Percentiles rank a stretch among this genome's conserved stretches.
Evolutionary conservation across 2,888 invertebrate genomes (phyloP).

Genomic region (Sarcophaga variegata): DNA sequence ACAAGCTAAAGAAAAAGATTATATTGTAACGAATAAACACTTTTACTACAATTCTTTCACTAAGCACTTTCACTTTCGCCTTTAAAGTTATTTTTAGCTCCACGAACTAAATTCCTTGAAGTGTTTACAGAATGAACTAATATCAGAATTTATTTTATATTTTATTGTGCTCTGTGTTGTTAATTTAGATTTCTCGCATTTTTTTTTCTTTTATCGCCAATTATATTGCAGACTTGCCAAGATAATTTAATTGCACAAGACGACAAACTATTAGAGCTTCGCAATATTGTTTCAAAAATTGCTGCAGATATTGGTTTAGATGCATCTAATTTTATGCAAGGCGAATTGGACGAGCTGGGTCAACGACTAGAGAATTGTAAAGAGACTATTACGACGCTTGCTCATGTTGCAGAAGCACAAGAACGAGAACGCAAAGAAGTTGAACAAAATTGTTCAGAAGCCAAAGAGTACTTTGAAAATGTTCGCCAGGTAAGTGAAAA

Average conservation of each 20-base stretch:
- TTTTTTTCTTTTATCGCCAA: conserved; percentile 2
- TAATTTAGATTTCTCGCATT: conserved; percentile 5
- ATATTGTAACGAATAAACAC: conserved; percentile 29
- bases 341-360: conserved; percentile 90
- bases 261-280: conserved; percentile 86
- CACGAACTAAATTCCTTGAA: conserved; percentile 52
- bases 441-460: conserved; percentile 84
- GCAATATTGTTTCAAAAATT: conserved; percentile 89
- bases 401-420: conserved; percentile 89
- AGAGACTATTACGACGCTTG: conserved; percentile 88
- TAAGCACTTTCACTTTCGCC: conserved; percentile 54
- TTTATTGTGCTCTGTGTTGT: conserved; percentile 24
- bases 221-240: conserved; percentile 86
- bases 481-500: conserved; percentile 87
- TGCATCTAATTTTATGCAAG: conserved; percentile 87
- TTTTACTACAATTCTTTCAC: conserved; percentile 3
- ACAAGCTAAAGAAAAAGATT: background rate
- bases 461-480: conserved; percentile 86
- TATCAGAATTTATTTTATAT: conserved; percentile 39
- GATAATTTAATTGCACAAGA: conserved; percentile 88
- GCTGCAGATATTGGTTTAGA: conserved; percentile 90
- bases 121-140: conserved; percentile 29
- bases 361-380: conserved; percentile 89
- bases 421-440: conserved; percentile 83
- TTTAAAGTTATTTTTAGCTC: conserved; percentile 41